Conservation (phyloP, 2,113 vertebrate species). For the Nycticryphes semicollaris region DNA sequence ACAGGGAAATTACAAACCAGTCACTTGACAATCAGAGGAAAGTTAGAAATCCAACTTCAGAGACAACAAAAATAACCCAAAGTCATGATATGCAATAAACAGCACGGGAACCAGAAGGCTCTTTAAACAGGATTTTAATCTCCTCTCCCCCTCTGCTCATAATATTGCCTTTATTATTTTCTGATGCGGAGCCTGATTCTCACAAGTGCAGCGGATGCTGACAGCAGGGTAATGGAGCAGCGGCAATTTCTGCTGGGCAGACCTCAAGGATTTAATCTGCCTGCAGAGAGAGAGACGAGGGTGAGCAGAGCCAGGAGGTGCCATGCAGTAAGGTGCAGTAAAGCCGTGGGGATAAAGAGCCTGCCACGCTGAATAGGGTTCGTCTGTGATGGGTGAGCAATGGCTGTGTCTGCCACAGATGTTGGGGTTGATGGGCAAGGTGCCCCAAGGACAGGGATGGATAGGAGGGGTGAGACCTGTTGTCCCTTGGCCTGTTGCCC, state of each 20-base stretch:
- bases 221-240: constrained; percentile 38
- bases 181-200: constrained; percentile 63
- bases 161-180: constrained; percentile 67
- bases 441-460: neutral
- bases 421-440: neutral
- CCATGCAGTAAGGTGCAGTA: neutral
- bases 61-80: constrained; percentile 27
- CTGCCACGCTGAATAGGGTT: neutral
- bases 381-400: rapidly evolving
- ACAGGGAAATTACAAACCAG: constrained; percentile 5
- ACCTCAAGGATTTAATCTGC: constrained; percentile 26
- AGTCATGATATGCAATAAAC: constrained; percentile 29
- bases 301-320: neutral
- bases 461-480: rapidly evolving
- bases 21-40: neutral
- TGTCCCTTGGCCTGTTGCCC: neutral
- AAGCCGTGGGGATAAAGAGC: rapidly evolving
- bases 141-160: constrained; percentile 48
- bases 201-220: constrained; percentile 28
- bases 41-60: constrained; percentile 36
- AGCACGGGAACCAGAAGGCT: neutral
- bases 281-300: neutral
- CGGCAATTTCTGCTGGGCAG: constrained; percentile 20
- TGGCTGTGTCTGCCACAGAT: neutral
- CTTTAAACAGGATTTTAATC: constrained; percentile 60